Base-by-base conservation (phyloP, 2,113 vertebrate genomes). In the Sardina pilchardus region DNA sequence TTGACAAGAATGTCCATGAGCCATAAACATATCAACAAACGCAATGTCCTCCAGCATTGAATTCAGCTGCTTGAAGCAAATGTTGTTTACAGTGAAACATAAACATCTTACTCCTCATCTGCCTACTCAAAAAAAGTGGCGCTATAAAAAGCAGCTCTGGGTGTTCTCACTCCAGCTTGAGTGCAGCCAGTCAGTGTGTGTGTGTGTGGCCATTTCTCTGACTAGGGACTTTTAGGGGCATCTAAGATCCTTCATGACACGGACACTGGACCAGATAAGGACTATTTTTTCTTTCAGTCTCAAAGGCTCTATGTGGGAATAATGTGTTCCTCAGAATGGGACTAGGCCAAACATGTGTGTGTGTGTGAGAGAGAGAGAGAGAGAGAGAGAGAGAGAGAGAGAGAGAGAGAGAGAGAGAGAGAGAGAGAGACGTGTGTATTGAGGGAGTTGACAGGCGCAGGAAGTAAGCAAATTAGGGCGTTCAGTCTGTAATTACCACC, bases 401-500 rank as follows among this genome's bases (percentile, higher is more conserved):
- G 48, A 16, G 48, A 16, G 16, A 16, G 48, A 1, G 9, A 16
- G 48, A 17, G 2, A 45, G 16, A 44, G n/a, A 24, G 81, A 30
- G 43, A 50, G 48, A 50, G 48, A 50, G 48, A 50, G 48, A 50
- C 21, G 82, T 17, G 53, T 43, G 19, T 83, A 10, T 9, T 56
- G 53, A 83, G 50, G 71, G 71, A 78, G 59, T 34, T 78, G 71
- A 78, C 71, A 36, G 34, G 87, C 56, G 2, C 82, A 85, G 91
- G 88, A 92, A 92, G 87, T 80, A 87, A 89, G 87, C 82, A 88
- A 89, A 92, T 89, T 53, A 89, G 89, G 87, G 34, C 5, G 56
- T 86, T 88, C n/a, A 53, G 89, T 87, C 89, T 91, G 89, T 93
- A 92, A 94, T 93, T 92, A 93, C 30, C 86, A 47, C 75, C 86